A percentile compares a stretch with the other conserved stretches of the same genome.
These are phyloP conservation scores for Patella caerulea DNA, from an alignment of 2,888 invertebrate species.

Conservation along the genomic window DNA sequence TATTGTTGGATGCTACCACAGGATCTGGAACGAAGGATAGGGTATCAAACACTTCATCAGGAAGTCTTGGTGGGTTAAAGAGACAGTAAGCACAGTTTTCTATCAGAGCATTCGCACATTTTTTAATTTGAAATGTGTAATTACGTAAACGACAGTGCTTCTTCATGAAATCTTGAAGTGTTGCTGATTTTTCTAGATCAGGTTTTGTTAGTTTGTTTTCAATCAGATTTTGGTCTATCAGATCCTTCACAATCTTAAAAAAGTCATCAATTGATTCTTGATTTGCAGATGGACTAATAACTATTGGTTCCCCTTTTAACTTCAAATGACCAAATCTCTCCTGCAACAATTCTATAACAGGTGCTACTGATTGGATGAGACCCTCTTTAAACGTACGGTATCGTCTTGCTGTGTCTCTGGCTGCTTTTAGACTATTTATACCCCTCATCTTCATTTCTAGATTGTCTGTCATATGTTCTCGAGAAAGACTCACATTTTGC, in stretches of 20 bases:
- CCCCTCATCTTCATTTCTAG: background rate
- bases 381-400: background rate
- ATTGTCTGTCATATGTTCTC: background rate
- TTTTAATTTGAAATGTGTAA: no score
- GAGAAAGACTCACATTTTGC: background rate
- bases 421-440: constrained; percentile 1
- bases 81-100: background rate
- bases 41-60: background rate
- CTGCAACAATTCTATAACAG: background rate
- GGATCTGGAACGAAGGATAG: background rate
- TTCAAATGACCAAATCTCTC: background rate
- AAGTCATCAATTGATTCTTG: background rate
- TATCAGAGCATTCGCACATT: no score
- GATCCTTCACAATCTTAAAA: constrained; percentile 1
- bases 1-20: background rate
- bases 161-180: no score
- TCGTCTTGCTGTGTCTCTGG: background rate
- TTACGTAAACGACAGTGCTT: no score
- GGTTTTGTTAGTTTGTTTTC: constrained; percentile 4
- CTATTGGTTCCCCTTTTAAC: constrained; percentile 3
- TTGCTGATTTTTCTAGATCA: background rate
- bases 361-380: background rate
- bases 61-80: constrained; percentile 1
- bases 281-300: constrained; percentile 1
- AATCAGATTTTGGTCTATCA: constrained; percentile 1